A percentile compares a stretch with the other conserved stretches of the same genome.
Conservation (phyloP, 2,888 invertebrate genomes). For the Hetaerina titia region DNA sequence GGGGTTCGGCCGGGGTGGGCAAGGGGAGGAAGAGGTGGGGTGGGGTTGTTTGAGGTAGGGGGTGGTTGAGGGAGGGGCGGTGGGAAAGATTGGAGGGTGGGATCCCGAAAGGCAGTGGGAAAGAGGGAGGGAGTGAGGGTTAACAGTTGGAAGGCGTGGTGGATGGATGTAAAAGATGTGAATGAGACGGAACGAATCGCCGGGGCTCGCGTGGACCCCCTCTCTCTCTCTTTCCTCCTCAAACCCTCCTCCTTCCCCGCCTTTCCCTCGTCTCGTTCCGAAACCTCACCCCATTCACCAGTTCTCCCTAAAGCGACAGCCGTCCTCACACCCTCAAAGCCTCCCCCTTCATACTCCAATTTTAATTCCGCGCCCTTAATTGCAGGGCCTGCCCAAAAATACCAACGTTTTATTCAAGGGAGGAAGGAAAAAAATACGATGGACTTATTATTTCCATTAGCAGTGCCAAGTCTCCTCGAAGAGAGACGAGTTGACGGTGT, state of each 20-base stretch:
- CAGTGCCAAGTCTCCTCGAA: background rate
- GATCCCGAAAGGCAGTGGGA: too few relatives aligned
- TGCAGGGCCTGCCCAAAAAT: background rate
- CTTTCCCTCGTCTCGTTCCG: background rate
- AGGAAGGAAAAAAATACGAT: background rate
- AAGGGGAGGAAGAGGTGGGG: background rate
- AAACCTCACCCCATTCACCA: background rate
- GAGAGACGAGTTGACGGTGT: background rate
- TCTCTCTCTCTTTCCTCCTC: background rate
- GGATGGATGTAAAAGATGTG: conserved; percentile 42
- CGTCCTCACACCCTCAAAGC: background rate
- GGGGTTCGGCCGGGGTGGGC: background rate
- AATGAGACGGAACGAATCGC: conserved; percentile 65
- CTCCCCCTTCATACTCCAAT: background rate
- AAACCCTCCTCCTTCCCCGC: background rate
- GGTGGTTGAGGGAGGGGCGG: background rate
- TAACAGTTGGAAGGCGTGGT: conserved; percentile 48
- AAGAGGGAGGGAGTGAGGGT: background rate
- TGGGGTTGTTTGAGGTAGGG: background rate
- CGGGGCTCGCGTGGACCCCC: conserved; percentile 30
- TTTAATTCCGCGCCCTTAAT: background rate
- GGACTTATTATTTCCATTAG: background rate
- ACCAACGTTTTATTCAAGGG: background rate
- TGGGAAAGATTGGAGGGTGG: background rate
- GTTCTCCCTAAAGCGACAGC: background rate